A percentile compares a stretch with the other conserved stretches of the same genome.
Conservation (phyloP, 2,888 invertebrate species). For the Chouioia cunea region DNA sequence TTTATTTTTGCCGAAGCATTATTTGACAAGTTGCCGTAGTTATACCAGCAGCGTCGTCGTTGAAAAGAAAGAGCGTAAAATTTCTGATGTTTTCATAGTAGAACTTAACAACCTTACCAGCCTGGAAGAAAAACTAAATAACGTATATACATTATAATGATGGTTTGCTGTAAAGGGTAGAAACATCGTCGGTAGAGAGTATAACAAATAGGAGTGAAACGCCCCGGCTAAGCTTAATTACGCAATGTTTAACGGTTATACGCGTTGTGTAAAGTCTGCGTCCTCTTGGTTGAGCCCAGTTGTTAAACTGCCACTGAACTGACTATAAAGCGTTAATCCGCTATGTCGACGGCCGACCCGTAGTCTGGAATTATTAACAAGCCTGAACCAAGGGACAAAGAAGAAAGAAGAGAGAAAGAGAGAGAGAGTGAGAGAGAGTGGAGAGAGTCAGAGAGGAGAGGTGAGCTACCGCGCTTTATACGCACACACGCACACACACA, state of each 20-base stretch:
- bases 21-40: no score
- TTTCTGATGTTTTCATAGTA: no score
- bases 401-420: no score
- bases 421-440: constrained; percentile 34
- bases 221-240: constrained; percentile 21
- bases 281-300: constrained; percentile 8
- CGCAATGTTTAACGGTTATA: constrained; percentile 37
- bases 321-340: constrained; percentile 46
- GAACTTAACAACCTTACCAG: no score
- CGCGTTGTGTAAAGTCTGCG: constrained; percentile 38
- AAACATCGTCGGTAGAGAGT: background rate
- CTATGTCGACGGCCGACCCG: constrained; percentile 11
- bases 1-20: no score
- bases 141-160: no score
- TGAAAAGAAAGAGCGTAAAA: no score
- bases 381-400: no score
- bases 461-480: constrained; percentile 11
- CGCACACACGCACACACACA: constrained; percentile 20
- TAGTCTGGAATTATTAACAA: constrained; percentile 52
- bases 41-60: no score
- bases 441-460: constrained; percentile 1
- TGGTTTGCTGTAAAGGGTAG: background rate
- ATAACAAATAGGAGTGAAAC: background rate
- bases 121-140: no score
- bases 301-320: constrained; percentile 41